These are phyloP conservation scores for Poeciliopsis presidionis DNA, from an alignment of 2,797 vertebrate genomes.

Conservation along the genomic window DNA sequence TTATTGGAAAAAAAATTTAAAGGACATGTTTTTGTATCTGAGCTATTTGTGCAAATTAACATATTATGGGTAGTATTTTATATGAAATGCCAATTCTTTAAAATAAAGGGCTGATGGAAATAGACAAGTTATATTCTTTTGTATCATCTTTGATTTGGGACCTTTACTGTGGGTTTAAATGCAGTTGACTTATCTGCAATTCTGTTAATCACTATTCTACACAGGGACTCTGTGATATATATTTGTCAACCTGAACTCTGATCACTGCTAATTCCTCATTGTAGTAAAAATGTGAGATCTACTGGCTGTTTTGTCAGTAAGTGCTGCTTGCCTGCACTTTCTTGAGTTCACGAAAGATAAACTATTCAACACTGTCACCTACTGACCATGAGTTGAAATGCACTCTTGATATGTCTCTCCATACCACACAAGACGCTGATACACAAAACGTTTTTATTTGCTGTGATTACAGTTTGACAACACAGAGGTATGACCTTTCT, in stretches of 20 bases:
- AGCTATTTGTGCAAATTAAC: background rate
- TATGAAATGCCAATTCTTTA: background rate
- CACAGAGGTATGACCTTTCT: slow-evolving; percentile 69
- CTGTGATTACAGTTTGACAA: slow-evolving; percentile 75
- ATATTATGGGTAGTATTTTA: background rate
- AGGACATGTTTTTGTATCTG: background rate
- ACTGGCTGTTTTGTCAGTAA: background rate
- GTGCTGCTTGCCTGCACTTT: background rate
- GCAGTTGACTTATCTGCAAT: background rate
- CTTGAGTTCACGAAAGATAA: background rate
- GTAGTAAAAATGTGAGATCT: background rate
- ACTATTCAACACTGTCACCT: slow-evolving; percentile 31
- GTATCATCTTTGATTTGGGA: background rate
- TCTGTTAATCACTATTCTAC: background rate
- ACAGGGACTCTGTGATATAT: background rate
- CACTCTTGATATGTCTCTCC: slow-evolving; percentile 24
- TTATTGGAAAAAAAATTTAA: background rate
- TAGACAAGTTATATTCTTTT: background rate
- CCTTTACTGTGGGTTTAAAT: background rate
- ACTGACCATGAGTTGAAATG: slow-evolving; percentile 39
- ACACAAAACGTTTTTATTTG: slow-evolving; percentile 84
- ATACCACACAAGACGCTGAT: slow-evolving; percentile 63
- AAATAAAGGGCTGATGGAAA: background rate
- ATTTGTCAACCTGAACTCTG: background rate
- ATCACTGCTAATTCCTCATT: background rate